These are phyloP conservation scores for Anabacerthia variegaticeps DNA, from an alignment of 2,797 vertebrate species.

Conservation along the genomic window DNA sequence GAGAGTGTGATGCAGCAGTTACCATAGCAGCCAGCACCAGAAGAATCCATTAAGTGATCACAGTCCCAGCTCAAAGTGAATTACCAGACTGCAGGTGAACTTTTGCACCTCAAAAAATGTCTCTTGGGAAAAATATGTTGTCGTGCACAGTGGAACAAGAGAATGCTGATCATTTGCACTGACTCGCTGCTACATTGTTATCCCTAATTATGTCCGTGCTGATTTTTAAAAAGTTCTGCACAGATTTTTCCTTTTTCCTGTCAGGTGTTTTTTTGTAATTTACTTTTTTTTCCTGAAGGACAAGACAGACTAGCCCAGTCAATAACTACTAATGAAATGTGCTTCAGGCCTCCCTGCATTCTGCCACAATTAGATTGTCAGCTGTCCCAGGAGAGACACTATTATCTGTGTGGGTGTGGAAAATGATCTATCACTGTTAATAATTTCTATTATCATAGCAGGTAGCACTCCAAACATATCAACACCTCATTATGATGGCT, in stretches of 20 bases:
- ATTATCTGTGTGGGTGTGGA: not conserved
- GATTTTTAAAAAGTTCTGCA: slow-evolving; percentile 17
- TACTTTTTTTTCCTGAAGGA: not conserved
- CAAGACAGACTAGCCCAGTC: not conserved
- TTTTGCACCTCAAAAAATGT: slow-evolving; percentile 56
- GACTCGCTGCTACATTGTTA: slow-evolving; percentile 39
- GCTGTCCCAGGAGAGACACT: not conserved
- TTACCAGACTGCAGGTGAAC: slow-evolving; percentile 62
- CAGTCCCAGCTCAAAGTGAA: slow-evolving; percentile 44
- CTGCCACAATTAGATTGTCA: slow-evolving; percentile 36
- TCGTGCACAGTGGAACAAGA: not conserved
- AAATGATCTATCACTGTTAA: slow-evolving; percentile 28
- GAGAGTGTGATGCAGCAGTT: slow-evolving; percentile 56
- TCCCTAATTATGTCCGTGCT: slow-evolving; percentile 36
- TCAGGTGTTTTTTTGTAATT: slow-evolving; percentile 19
- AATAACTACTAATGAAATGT: slow-evolving; percentile 25
- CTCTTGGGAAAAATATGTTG: slow-evolving; percentile 49
- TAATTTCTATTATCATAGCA: not conserved
- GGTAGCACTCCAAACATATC: not conserved
- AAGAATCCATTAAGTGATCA: slow-evolving; percentile 57
- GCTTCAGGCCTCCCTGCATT: not conserved
- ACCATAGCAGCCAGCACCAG: slow-evolving; percentile 55
- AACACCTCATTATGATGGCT: not conserved
- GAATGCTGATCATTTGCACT: not conserved
- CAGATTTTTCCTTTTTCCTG: slow-evolving; percentile 66